Base-by-base conservation (phyloP, 1,140 invertebrate species). In the Trigoniulus corallinus region DNA sequence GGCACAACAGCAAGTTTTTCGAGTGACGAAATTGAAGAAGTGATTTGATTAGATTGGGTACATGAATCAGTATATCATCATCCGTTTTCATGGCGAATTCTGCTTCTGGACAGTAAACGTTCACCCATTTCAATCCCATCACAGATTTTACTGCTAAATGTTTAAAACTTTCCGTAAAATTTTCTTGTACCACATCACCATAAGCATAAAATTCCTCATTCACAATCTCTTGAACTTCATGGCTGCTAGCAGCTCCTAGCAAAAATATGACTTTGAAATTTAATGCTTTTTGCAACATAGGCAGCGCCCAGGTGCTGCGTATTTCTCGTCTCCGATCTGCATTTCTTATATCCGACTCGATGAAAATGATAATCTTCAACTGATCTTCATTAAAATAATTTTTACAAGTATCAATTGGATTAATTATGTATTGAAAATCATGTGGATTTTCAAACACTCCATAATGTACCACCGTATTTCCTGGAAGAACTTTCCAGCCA, bases 51-150 rank as follows among this genome's bases (percentile, higher is more conserved):
- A 61, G 24, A 47, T 61, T 61, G 1, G 59, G 57, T 15, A 68
- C 57, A 55, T 72, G 65, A 1, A 72, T 52, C 45, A 69, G 64
- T 13, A 67, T 66, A 51, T 72, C 70, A 48, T 72, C 70, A 52
- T 72, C 70, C 0, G 63, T 61, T 55, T 72, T 72, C 47, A 71
- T 57, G 26, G 70, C 57, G 53, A 58, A 67, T n/a, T 59, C 53
- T 1, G 59, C 44, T 22, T 60, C 40, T 1, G 23, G n/a, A 57
- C 70, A 72, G 52, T 59, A 62, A 1, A 42, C 53, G 10, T 55
- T 53, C 1, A 64, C 55, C 68, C 69, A 72, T 42, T 62, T 61
- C 1, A 71, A 54, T 0, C 58, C 64, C 20, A 62, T 58, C 4
- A 71, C 54, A 27, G 65, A 66, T 60, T 72, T 72, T 23, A 61